Conservation (phyloP, 2,888 invertebrate species). For the Acanthosoma haemorrhoidale region DNA sequence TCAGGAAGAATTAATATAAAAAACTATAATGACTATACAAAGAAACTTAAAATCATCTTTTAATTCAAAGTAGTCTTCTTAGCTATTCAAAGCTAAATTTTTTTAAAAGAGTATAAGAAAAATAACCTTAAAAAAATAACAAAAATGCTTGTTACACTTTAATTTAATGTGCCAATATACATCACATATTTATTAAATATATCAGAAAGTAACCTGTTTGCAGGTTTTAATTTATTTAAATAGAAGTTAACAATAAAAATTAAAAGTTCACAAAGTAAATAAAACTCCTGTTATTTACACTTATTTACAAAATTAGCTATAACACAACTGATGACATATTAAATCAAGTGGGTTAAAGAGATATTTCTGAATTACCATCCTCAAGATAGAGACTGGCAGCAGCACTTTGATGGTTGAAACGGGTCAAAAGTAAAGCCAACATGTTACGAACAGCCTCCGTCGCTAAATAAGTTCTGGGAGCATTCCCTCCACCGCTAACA, state of each 20-base stretch:
- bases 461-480: slow-evolving; percentile 43
- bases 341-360: not conserved
- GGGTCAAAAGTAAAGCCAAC: slow-evolving; percentile 50
- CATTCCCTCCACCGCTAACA: slow-evolving; percentile 44
- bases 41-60: not conserved
- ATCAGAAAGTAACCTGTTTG: not conserved
- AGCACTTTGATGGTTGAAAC: slow-evolving; percentile 47
- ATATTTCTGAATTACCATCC: slow-evolving; percentile 26
- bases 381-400: slow-evolving; percentile 36
- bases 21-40: not conserved
- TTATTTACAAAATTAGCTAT: not conserved
- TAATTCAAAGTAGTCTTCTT: not conserved
- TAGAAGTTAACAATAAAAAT: not conserved
- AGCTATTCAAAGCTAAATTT: not conserved
- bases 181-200: not conserved
- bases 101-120: not conserved
- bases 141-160: not conserved
- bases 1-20: not conserved
- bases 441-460: slow-evolving; percentile 51
- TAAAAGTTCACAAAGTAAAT: not conserved
- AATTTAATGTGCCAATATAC: not conserved
- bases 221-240: not conserved
- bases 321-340: not conserved
- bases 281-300: not conserved
- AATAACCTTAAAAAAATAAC: not conserved